These are phyloP conservation scores for Lasiurus borealis DNA, from an alignment of 2,113 vertebrate species.

Conservation along the genomic window DNA sequence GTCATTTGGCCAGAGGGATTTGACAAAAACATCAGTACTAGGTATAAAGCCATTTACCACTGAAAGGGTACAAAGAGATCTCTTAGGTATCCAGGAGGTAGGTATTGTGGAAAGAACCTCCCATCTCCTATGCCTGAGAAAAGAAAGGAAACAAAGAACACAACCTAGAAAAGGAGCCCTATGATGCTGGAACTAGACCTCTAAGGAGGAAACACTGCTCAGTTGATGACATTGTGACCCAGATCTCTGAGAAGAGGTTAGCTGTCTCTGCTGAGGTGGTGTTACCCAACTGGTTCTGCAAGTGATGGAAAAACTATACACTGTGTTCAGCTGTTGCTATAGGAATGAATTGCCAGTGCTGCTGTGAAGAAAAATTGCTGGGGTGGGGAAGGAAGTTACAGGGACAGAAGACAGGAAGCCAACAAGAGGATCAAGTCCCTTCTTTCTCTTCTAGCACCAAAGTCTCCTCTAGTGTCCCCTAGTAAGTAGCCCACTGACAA, in stretches of 20 bases:
- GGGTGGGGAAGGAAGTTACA: rapidly evolving
- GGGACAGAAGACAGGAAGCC: not conserved
- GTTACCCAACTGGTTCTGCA: not conserved
- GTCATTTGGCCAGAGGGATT: not conserved
- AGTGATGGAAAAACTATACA: not conserved
- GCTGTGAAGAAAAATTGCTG: not conserved
- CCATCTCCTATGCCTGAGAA: not conserved
- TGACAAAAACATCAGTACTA: not conserved
- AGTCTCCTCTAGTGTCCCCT: not conserved
- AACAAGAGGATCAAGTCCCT: not conserved
- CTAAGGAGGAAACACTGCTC: not conserved
- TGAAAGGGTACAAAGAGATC: not conserved
- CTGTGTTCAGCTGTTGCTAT: not conserved
- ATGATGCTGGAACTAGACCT: not conserved
- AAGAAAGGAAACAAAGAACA: not conserved
- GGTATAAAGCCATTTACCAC: not conserved
- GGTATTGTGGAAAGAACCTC: not conserved
- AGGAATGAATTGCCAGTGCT: not conserved
- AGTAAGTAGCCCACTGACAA: not conserved
- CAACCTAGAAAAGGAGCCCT: not conserved
- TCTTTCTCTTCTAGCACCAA: not conserved
- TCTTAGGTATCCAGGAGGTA: not conserved
- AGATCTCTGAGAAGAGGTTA: not conserved
- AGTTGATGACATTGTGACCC: not conserved
- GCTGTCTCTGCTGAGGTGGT: not conserved